Base-by-base conservation (phyloP, 2,797 vertebrate genomes). In the Rhinogobio ventralis region DNA sequence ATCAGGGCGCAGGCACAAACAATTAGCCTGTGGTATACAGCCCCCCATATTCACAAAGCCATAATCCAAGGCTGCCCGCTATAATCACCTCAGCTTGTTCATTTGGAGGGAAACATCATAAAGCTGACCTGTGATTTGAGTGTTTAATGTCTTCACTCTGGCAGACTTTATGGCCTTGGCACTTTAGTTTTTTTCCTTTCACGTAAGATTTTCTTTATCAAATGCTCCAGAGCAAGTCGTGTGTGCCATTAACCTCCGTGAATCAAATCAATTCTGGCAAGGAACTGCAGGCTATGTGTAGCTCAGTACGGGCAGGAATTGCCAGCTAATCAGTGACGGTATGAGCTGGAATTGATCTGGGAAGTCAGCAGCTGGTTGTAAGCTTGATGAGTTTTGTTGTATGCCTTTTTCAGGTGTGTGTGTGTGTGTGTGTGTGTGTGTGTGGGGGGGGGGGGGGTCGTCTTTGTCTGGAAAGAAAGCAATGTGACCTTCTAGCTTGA, bases 241-340 rank as follows among this genome's bases (percentile, higher is more conserved):
- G n/a, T n/a, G n/a, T n/a, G 79, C 78, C 86, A 90, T 92, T 93
- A 91, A 90, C 85, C 89, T 39, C 82, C 78, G 86, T 90, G 84
- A 90, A 87, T 89, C 87, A 90, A 92, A 92, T 68, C 53, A 85
- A 85, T 88, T 73, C 85, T 73, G 71, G 60, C 57, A 73, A 78
- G 62, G 79, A 77, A 82, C 60, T 42, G 77, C 75, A 46, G 75
- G 78, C 76, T 82, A 79, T 84, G 39, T 42, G 76, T 85, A 75
- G 28, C 68, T 39, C 62, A 72, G 67, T 75, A 68, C 0, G 17
- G 49, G 30, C 60, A 55, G 64, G 62, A 83, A 68, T 55, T 76
- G 73, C 46, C 45, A 76, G n/a, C 69, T 73, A 86, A 84, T 87
- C 80, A 86, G 82, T 86, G 75, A 81, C 5, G 45, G 9, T 25